Evolutionary conservation across 2,888 invertebrate species (phyloP).

Genomic region (Hypsopygia costalis): DNA sequence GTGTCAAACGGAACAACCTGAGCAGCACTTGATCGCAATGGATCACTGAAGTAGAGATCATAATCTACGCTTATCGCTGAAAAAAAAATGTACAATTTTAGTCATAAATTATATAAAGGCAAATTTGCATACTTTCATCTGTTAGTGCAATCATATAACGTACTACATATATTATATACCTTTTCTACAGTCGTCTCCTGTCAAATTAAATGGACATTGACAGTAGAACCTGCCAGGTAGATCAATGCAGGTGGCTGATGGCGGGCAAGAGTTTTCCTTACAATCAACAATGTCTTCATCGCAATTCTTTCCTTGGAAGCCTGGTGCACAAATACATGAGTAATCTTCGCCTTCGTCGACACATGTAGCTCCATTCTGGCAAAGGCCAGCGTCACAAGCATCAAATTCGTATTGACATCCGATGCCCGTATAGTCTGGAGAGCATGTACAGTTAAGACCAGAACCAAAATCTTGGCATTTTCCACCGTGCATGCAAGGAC

Average conservation of each 20-base stretch:
- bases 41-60: constrained; percentile 96
- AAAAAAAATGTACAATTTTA: constrained; percentile 37
- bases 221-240: constrained; percentile 95
- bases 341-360: constrained; percentile 92
- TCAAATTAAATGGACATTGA: constrained; percentile 97
- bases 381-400: constrained; percentile 93
- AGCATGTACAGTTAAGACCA: constrained; percentile 96
- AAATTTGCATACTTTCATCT: too few relatives aligned
- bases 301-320: constrained; percentile 90
- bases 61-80: constrained; percentile 98
- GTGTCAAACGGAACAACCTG: constrained; percentile 95
- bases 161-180: constrained; percentile 78
- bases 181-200: constrained; percentile 97
- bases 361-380: constrained; percentile 96
- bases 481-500: constrained; percentile 97
- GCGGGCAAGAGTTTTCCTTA: constrained; percentile 95
- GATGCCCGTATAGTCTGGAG: constrained; percentile 90
- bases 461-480: constrained; percentile 98
- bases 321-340: constrained; percentile 92
- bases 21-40: constrained; percentile 93
- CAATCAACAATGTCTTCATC: constrained; percentile 95
- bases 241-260: constrained; percentile 95
- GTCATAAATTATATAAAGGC: constrained; percentile 1
- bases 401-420: constrained; percentile 97
- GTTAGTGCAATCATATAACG: too few relatives aligned